Evolutionary conservation across 2,797 vertebrate genomes (phyloP).

Genomic region (Dromococcyx pavoninus): DNA sequence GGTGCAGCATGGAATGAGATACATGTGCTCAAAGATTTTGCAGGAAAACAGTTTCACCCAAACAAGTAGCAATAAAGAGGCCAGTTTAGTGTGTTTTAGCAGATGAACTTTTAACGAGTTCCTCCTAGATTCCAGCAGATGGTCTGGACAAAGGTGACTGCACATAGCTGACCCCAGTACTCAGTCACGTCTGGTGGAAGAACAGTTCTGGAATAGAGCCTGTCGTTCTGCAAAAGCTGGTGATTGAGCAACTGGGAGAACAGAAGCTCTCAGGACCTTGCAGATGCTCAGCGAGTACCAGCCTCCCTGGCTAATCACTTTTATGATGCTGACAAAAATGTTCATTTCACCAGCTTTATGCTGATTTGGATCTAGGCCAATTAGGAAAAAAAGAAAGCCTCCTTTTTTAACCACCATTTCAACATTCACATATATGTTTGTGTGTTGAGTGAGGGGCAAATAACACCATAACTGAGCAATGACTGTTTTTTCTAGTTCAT

Average conservation of each 20-base stretch:
- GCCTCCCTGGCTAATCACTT: neutral
- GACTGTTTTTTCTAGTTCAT: neutral
- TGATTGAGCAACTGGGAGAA: neutral
- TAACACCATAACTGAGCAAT: neutral
- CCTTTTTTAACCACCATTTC: too few relatives aligned
- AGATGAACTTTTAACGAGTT: neutral
- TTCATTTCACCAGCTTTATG: neutral
- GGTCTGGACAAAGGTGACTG: neutral
- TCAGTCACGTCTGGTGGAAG: neutral
- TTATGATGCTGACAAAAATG: neutral
- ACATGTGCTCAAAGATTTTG: neutral
- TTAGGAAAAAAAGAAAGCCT: neutral
- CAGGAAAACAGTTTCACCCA: fast-evolving
- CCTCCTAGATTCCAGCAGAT: neutral
- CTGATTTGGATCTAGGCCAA: neutral
- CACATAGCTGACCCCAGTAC: neutral
- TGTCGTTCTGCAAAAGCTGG: neutral
- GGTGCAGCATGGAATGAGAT: neutral
- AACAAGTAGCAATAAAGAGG: neutral
- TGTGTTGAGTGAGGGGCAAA: neutral
- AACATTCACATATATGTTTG: neutral
- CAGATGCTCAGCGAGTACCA: neutral
- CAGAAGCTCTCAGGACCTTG: neutral
- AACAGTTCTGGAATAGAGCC: neutral
- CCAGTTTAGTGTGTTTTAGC: fast-evolving